A percentile compares a stretch with the other conserved stretches of the same genome.
Evolutionary conservation across 2,113 vertebrate genomes (phyloP).

Genomic region (Nestor notabilis): DNA sequence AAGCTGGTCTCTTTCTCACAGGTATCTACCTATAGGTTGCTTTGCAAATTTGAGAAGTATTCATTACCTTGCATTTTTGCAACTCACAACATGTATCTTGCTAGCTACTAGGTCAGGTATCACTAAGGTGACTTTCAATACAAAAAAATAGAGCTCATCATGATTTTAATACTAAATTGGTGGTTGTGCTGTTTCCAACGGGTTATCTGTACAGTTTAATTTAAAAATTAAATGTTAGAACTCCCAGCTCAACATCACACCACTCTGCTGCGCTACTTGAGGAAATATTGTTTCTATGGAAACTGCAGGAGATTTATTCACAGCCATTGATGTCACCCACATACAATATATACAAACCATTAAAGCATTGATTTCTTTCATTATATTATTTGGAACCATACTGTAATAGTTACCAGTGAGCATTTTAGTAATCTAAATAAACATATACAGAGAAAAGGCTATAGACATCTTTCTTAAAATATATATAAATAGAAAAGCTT

Average conservation of each 20-base stretch:
- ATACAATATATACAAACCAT: conserved; percentile 22
- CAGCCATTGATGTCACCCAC: conserved; percentile 51
- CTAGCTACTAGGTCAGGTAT: not conserved
- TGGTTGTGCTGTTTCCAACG: not conserved
- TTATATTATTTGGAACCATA: not conserved
- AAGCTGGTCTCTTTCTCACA: not conserved
- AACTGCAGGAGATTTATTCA: conserved; percentile 65
- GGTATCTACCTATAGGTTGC: not conserved
- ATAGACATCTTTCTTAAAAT: not conserved
- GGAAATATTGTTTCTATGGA: conserved; percentile 75
- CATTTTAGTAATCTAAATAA: conserved; percentile 32
- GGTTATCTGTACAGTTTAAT: conserved; percentile 46
- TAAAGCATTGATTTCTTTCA: conserved; percentile 33
- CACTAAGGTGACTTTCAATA: not conserved
- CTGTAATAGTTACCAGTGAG: not conserved
- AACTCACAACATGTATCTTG: not conserved
- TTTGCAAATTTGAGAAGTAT: not conserved
- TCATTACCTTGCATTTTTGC: conserved; percentile 14
- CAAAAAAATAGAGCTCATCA: not conserved
- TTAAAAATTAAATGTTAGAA: conserved; percentile 69
- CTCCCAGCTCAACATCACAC: conserved; percentile 67
- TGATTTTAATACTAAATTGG: not conserved
- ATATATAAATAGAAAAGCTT: not conserved
- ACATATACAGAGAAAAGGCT: not conserved
- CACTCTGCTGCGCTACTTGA: conserved; percentile 49